These are phyloP conservation scores for Micropoecilia bifurca DNA, from an alignment of 2,797 vertebrate genomes.

Conservation along the genomic window DNA sequence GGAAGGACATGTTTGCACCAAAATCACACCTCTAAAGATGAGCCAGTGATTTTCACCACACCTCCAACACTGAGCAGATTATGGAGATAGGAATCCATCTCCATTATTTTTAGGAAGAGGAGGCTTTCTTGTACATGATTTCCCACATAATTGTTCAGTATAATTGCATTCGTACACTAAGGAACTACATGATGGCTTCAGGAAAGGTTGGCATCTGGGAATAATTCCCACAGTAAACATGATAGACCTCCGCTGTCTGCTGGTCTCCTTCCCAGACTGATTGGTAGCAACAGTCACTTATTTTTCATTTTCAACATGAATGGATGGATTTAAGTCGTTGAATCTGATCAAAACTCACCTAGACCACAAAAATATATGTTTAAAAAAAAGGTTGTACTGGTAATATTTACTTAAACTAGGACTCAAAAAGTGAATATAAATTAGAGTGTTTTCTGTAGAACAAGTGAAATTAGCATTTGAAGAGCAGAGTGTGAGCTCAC, in stretches of 20 bases:
- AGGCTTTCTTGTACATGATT: not conserved
- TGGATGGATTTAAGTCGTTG: not conserved
- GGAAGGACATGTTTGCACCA: not conserved
- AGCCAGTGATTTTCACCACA: not conserved
- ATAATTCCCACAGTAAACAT: not conserved
- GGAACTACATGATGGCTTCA: not conserved
- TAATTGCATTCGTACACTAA: not conserved
- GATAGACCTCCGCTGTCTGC: not conserved
- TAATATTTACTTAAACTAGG: not conserved
- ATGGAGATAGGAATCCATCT: not conserved
- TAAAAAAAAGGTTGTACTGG: not conserved
- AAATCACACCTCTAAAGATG: no score
- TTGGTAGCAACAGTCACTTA: not conserved
- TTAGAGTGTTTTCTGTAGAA: not conserved
- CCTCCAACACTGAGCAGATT: not conserved
- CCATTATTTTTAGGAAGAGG: not conserved
- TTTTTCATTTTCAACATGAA: not conserved
- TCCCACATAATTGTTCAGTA: not conserved
- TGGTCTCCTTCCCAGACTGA: not conserved
- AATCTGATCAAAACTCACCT: not conserved
- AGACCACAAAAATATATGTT: not conserved
- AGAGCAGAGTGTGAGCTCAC: conserved; percentile 65
- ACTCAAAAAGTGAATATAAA: not conserved
- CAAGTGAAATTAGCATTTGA: not conserved
- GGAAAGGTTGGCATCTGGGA: not conserved